Evolutionary conservation across 2,113 vertebrate species (phyloP), one percentile per base, ranked within the genome.

Genomic region (Columbina picui): DNA sequence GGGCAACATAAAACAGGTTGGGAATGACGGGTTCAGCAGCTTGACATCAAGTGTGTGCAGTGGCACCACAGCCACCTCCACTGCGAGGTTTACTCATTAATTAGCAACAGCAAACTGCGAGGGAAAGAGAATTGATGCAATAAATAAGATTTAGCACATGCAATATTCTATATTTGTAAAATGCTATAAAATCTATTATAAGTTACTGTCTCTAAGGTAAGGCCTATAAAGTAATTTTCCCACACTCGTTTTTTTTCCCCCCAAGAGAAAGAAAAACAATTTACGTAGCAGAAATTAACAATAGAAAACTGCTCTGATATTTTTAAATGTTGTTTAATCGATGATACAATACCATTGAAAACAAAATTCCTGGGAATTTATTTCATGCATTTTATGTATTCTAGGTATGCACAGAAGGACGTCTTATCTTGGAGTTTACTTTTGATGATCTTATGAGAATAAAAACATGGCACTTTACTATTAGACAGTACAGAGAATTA

Each of bases 391-490:
- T 95, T 96, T 96, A 13, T 96, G 91, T 73, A 73, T 98, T 96
- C 68, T 97, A 99, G 99, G 99, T 99, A 71, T 99, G 99, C 93
- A 99, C 99, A 79, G 99, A 99, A 98, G 99, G 99, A 56, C 99
- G 99, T 84, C 98, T 99, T 98, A 99, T 99, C 97, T 98, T 99
- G 98, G 99, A 99, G 98, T 99, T 99, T 94, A 99, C 99, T 95
- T 99, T 99, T 87, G 99, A 99, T 94, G 99, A 99, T 97, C 98
- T 99, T 97, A 99, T 99, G 99, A 99, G 99, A 98, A 99, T 99
- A 98, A 99, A 99, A 98, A 99, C 99, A 52, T 99, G 99, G 99
- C 99, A 99, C 99, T 99, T 99, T 98, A 99, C 99, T 98, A 99
- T 99, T 98, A 98, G 99, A 98, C 99, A 99, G 98, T 99, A 99